Evolutionary conservation across 2,113 vertebrate genomes (phyloP).

Genomic region (Charina bottae): DNA sequence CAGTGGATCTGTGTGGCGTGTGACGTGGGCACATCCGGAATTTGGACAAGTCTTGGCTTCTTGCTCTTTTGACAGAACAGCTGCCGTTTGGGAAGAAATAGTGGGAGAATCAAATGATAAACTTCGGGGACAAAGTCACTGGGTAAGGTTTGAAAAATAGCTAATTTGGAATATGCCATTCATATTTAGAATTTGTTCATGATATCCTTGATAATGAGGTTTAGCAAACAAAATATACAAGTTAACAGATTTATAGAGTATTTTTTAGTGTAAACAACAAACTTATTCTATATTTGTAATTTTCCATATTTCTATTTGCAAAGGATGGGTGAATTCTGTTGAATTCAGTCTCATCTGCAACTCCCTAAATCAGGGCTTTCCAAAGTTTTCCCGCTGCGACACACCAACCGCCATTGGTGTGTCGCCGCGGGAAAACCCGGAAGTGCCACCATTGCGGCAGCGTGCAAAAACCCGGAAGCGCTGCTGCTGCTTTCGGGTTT

Average conservation of each 20-base stretch:
- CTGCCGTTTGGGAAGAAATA: slow-evolving; percentile 98
- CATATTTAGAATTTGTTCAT: background rate
- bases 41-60: slow-evolving; percentile 96
- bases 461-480: too few species aligned
- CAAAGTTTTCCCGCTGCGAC: too few species aligned
- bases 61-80: slow-evolving; percentile 95
- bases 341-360: background rate
- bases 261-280: background rate
- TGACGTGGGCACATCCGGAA: slow-evolving; percentile 97
- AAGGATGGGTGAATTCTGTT: background rate
- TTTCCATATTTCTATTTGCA: background rate
- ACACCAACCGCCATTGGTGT: too few species aligned
- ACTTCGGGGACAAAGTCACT: slow-evolving; percentile 95
- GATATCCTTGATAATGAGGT: background rate
- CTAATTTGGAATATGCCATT: background rate
- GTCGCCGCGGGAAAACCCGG: too few species aligned
- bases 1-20: slow-evolving; percentile 96
- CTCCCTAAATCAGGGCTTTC: background rate
- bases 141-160: slow-evolving; percentile 78
- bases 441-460: too few species aligned
- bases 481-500: too few species aligned
- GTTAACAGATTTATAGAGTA: background rate
- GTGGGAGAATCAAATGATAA: slow-evolving; percentile 99
- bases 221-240: background rate
- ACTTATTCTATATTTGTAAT: background rate